These are phyloP conservation scores for Chydorus sphaericus DNA, from an alignment of 2,888 invertebrate genomes.

Conservation along the genomic window DNA sequence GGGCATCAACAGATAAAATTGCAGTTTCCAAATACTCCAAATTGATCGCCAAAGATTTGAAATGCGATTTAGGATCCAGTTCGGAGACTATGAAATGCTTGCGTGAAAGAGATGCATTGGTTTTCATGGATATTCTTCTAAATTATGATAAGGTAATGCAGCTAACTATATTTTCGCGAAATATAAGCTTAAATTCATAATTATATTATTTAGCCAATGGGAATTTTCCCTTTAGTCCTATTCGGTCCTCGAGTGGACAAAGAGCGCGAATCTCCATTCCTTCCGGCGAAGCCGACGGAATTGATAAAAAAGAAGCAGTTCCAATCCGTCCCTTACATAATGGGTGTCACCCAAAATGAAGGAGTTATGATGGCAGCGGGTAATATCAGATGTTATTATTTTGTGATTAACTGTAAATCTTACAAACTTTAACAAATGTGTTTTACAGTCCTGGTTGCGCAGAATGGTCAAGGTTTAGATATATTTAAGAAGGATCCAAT, in stretches of 20 bases:
- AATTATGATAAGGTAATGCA: not conserved
- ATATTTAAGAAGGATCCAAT: no score
- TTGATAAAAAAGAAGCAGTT: not conserved
- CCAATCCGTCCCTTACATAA: not conserved
- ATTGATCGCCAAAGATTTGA: not conserved
- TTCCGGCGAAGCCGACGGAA: not conserved
- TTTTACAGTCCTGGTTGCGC: no score
- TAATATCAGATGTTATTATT: no score
- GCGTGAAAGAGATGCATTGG: not conserved
- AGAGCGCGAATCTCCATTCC: not conserved
- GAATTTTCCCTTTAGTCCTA: not conserved
- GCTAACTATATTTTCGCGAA: not conserved
- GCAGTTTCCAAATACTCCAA: not conserved
- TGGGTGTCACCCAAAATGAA: not conserved
- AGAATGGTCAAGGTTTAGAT: no score
- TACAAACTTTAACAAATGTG: no score
- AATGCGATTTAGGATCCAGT: not conserved
- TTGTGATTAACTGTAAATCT: no score
- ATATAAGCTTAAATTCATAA: not conserved
- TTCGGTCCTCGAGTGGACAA: slow-evolving; percentile 4
- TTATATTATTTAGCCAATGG: not conserved
- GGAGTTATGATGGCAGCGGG: not conserved
- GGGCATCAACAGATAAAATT: not conserved
- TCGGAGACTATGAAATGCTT: not conserved
- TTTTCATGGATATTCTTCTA: not conserved